phyloP scores from a whole-genome alignment of 2,888 invertebrate species.

The Cylindroiulus punctatus region DNA sequence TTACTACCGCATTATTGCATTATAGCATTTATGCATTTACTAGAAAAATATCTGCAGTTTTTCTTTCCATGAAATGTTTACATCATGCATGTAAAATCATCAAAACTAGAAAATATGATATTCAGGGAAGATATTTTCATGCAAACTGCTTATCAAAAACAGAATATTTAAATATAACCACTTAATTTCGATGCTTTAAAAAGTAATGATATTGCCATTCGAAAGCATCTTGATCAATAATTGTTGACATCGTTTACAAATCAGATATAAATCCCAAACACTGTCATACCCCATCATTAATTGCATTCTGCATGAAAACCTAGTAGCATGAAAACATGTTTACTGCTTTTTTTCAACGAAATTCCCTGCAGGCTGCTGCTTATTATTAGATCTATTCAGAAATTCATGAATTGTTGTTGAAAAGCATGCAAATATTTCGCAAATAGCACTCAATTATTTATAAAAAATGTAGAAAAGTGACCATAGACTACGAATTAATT shows the following conservation, averaged over 20 bases:
- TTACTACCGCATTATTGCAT: no score
- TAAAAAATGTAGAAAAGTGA: background rate
- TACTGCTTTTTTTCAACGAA: background rate
- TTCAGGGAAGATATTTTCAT: no score
- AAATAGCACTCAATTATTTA: background rate
- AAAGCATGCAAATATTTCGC: background rate
- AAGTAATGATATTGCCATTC: no score
- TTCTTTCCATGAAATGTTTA: no score
- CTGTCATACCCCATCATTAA: background rate
- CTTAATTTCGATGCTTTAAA: background rate
- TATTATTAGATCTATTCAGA: background rate
- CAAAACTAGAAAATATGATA: no score
- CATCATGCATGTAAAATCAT: no score
- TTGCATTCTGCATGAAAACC: background rate
- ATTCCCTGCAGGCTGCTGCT: background rate
- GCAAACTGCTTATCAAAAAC: no score
- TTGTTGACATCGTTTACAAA: background rate
- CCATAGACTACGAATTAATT: no score
- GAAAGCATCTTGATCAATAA: background rate
- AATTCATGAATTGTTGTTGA: background rate
- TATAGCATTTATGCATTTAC: no score
- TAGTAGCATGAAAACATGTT: background rate
- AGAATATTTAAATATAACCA: background rate
- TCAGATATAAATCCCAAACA: background rate
- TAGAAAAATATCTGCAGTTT: no score